These are phyloP conservation scores for Lochmaea crataegi DNA, from an alignment of 2,888 invertebrate genomes.

Conservation along the genomic window DNA sequence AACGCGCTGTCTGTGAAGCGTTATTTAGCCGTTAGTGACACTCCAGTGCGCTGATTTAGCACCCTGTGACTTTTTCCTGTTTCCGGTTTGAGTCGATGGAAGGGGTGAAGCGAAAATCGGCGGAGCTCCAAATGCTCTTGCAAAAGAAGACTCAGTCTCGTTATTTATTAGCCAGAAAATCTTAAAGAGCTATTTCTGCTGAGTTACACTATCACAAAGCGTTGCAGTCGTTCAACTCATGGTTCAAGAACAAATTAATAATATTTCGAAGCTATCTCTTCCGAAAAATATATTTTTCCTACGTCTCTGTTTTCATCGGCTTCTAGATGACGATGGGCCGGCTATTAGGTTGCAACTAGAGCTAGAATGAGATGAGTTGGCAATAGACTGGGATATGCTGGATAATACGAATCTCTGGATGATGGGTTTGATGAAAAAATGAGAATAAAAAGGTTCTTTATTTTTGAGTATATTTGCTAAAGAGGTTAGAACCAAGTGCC, in stretches of 20 bases:
- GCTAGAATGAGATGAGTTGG: constrained; percentile 24
- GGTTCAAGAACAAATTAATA: neutral
- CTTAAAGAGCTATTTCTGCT: too few relatives aligned
- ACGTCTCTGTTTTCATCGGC: constrained; percentile 10
- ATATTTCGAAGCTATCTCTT: neutral
- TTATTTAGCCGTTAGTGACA: too few relatives aligned
- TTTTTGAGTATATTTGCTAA: neutral
- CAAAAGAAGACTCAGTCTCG: too few relatives aligned
- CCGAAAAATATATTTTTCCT: neutral
- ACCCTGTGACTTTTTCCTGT: too few relatives aligned
- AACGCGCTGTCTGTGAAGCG: too few relatives aligned
- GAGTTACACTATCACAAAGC: too few relatives aligned
- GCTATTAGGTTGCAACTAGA: constrained; percentile 17
- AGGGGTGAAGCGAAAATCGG: too few relatives aligned
- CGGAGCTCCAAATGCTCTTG: too few relatives aligned
- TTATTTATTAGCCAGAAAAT: too few relatives aligned
- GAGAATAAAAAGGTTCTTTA: neutral
- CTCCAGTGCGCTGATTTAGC: too few relatives aligned
- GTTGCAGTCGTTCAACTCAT: too few relatives aligned
- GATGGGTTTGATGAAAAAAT: constrained; percentile 16
- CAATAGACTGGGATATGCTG: constrained; percentile 8
- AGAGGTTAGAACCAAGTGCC: neutral
- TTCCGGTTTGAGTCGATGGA: too few relatives aligned
- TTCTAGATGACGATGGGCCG: constrained; percentile 28
- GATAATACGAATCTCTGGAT: constrained; percentile 16